Percentiles rank a stretch among this genome's conserved stretches.
Evolutionary conservation across 2,113 vertebrate species (phyloP).

Genomic region (Pseudorhombus dupliciocellatus): DNA sequence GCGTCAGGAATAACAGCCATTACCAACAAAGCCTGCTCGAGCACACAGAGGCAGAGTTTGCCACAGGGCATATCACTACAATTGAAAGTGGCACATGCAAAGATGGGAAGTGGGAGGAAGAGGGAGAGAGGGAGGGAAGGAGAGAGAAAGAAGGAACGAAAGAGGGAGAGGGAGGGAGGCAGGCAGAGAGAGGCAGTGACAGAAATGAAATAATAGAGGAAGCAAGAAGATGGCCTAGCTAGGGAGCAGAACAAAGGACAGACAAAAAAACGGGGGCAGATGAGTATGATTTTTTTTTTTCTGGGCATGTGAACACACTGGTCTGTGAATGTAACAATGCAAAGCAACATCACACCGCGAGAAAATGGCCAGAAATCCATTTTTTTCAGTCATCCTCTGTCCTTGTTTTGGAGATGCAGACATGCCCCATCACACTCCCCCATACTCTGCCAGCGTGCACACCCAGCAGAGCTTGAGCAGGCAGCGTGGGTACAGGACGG

Average conservation of each 20-base stretch:
- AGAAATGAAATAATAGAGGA: conserved; percentile 73
- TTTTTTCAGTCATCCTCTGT: conserved; percentile 30
- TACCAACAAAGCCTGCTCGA: conserved; percentile 79
- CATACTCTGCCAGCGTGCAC: conserved; percentile 1
- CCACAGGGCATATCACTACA: conserved; percentile 82
- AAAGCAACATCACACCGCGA: conserved; percentile 36
- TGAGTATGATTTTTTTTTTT: conserved; percentile 62
- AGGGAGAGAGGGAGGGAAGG: conserved; percentile 30
- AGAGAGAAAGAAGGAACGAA: conserved; percentile 25
- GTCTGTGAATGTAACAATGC: conserved; percentile 45
- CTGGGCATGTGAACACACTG: conserved; percentile 49
- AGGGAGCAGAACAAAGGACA: conserved; percentile 64
- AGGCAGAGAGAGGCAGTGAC: conserved; percentile 61
- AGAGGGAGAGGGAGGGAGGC: conserved; percentile 52
- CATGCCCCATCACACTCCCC: conserved; percentile 8
- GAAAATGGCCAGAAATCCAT: conserved; percentile 50
- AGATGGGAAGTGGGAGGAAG: conserved; percentile 75
- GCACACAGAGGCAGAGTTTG: conserved; percentile 77
- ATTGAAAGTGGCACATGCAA: conserved; percentile 85
- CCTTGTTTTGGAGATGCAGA: conserved; percentile 53
- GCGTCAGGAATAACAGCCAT: conserved; percentile 79
- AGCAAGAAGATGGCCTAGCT: conserved; percentile 59
- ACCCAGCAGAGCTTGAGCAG: conserved; percentile 46
- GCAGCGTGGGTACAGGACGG: conserved; percentile 42
- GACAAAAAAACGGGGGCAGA: conserved; percentile 53